Evolutionary conservation across 1,140 invertebrate species (phyloP).

Genomic region (Dinothrombium tinctorium): DNA sequence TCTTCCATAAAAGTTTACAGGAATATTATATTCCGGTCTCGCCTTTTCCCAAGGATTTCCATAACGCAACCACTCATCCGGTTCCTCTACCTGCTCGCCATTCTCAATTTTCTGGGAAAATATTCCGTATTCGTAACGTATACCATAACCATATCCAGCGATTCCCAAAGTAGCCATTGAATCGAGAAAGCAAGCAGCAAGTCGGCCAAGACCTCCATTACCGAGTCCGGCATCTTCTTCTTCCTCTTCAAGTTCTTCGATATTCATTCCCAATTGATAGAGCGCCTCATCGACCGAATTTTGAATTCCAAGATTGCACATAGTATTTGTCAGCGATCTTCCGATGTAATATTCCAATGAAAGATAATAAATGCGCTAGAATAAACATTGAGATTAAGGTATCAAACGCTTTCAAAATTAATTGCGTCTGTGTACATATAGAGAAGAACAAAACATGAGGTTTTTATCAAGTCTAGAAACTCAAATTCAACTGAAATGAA

Average conservation of each 20-base stretch:
- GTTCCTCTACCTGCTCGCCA: slow-evolving; percentile 28
- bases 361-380: slow-evolving; percentile 86
- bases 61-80: slow-evolving; percentile 20
- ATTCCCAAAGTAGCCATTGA: slow-evolving; percentile 96
- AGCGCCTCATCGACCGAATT: slow-evolving; percentile 26
- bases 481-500: too few species aligned
- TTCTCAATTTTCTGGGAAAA: slow-evolving; percentile 89
- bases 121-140: slow-evolving; percentile 97
- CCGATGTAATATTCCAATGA: slow-evolving; percentile 99
- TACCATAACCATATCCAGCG: slow-evolving; percentile 95
- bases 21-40: slow-evolving; percentile 18
- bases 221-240: slow-evolving; percentile 98
- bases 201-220: slow-evolving; percentile 85
- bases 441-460: too few species aligned
- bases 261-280: slow-evolving; percentile 74
- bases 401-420: neutral
- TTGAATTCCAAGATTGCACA: slow-evolving; percentile 96
- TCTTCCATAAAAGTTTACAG: slow-evolving; percentile 19
- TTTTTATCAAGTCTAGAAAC: too few species aligned
- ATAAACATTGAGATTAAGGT: neutral
- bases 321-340: slow-evolving; percentile 83
- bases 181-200: slow-evolving; percentile 95
- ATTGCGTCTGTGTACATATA: too few species aligned
- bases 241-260: slow-evolving; percentile 89
- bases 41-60: slow-evolving; percentile 22